Base-by-base conservation (phyloP, 2,797 vertebrate species). In the Pachyuromys duprasi region DNA sequence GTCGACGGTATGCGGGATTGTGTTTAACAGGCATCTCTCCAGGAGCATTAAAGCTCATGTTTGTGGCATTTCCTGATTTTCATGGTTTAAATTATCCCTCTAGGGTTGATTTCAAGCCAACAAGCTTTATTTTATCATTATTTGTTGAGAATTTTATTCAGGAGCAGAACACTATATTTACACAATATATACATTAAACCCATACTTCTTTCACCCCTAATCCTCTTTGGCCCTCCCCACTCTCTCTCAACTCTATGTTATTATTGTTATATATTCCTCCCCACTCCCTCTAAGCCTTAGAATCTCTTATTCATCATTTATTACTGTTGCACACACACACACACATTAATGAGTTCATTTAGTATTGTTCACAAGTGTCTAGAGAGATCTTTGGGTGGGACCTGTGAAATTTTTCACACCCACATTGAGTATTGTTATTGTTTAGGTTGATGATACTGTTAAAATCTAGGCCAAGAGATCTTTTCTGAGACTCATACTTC, bases 11-110 rank as follows among this genome's bases (percentile, higher is more conserved):
- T 13, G 2, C 67, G 91, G 39, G 60, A 90, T 88, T 88, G 74
- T 93, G 36, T 94, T 93, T 91, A 94, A 70, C 39, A 74, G 78
- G 3, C 9, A 70, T 62, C 6, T 76, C 9, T 90, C 36, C 18
- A 65, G 60, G 28, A 36, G n/a, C 5, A 57, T 76, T 26, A 75
- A 91, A 93, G 69, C 0, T 65, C 15, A 8, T 33, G 69, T 97
- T 86, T 91, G 18, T 79, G 93, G 60, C 76, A 90, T 84, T 97
- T 96, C 17, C 33, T 95, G 82, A 91, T 93, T 95, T 76, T 74
- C 83, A 63, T 90, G 90, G 62, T 95, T 22, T 72, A 75, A 95
- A 96, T 94, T 65, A 91, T 92, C 39, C n/a, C 26, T 84, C 31
- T n/a, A 72, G 78, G 12, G 11, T 67, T 89, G 49, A 91, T 89